Evolutionary conservation across 2,113 vertebrate species (phyloP), one percentile per base, ranked within the genome.

Genomic region (Macheiramphus alcinus): DNA sequence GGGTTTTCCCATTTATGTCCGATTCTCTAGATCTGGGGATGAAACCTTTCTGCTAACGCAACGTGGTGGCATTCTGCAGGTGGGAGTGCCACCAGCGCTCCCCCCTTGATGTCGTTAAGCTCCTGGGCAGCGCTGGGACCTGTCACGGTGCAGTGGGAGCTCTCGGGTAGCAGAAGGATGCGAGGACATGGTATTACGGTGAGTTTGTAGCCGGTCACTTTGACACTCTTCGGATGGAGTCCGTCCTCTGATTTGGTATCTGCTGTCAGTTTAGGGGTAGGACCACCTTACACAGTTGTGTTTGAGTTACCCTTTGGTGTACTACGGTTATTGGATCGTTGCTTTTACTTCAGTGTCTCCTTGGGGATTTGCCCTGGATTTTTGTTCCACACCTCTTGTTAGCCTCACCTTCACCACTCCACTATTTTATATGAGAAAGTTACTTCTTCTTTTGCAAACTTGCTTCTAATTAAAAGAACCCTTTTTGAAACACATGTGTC

Each of bases 391-490:
- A 82, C 91, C 89, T 95, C 91, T 94, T 93, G 94, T 97, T 92
- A 80, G 93, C 84, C 96, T 96, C 96, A 96, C 95, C 93, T 92
- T 88, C 88, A 93, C 94, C 84, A 95, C 87, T 95, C 72, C 94
- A 96, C 95, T 90, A 88, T 97, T 97, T 97, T 97, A 96, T 97
- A 97, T 93, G 88, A 96, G 87, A 95, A 96, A 96, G 93, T 97
- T 96, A 97, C 62, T 94, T 97, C 96, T 97, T 92, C 88, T 94
- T 97, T 86, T 92, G 78, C 78, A 94, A 90, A 93, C 73, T 94
- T 90, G 95, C 96, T 96, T 89, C 93, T 84, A 59, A 96, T 96
- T 93, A 93, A 96, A 96, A 75, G 65, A 91, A 82, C 87, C 43
- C 22, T 97, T 97, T 95, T 96, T 50, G 75, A 91, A 95, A 85